Evolutionary conservation across 2,113 vertebrate genomes (phyloP).

Genomic region (Pituophis catenifer): DNA sequence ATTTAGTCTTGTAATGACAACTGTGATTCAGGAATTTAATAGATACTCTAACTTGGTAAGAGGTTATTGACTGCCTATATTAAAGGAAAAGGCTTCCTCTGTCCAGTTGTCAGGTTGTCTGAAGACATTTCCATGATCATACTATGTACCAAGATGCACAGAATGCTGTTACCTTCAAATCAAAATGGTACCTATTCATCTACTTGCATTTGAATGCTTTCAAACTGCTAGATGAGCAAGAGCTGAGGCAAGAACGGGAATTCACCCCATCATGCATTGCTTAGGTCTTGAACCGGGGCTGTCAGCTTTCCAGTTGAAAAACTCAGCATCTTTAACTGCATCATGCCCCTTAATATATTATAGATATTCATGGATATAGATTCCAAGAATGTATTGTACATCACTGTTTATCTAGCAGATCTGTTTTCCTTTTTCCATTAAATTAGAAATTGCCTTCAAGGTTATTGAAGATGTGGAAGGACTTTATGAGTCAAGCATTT

Average conservation of each 20-base stretch:
- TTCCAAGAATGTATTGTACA: not conserved
- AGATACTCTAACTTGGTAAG: not conserved
- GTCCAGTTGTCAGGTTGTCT: no score
- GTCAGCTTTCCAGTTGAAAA: not conserved
- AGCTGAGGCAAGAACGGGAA: not conserved
- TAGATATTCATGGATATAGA: not conserved
- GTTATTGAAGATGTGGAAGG: not conserved
- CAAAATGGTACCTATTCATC: not conserved
- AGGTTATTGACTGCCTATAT: not conserved
- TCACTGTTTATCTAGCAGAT: not conserved
- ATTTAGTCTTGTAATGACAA: not conserved
- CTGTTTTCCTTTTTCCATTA: not conserved
- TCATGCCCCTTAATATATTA: not conserved
- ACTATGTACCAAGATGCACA: not conserved
- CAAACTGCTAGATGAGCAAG: not conserved
- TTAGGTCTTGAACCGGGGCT: not conserved
- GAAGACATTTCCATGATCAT: not conserved
- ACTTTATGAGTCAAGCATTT: not conserved
- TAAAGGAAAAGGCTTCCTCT: no score
- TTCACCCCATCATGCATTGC: not conserved
- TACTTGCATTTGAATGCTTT: not conserved
- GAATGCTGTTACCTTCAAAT: not conserved
- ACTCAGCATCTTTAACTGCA: not conserved
- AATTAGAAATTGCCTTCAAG: not conserved
- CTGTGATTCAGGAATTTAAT: not conserved